Conservation (phyloP, 2,888 invertebrate species). For the Drosophila eohydei region DNA sequence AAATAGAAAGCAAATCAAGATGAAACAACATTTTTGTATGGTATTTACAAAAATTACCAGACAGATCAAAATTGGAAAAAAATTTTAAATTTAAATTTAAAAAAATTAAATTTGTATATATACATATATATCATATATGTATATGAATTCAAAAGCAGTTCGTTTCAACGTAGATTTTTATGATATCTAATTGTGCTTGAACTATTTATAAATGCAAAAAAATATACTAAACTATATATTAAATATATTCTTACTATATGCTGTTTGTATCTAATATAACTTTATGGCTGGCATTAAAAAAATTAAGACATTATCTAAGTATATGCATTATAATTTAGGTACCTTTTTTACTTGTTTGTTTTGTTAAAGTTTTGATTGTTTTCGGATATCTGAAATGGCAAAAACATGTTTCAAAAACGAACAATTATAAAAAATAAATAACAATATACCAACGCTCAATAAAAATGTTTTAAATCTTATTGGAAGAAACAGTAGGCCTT, state of each 20-base stretch:
- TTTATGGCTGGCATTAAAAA: slow-evolving; percentile 25
- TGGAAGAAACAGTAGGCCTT: slow-evolving; percentile 10
- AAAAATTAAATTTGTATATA: slow-evolving; percentile 12
- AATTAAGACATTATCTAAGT: slow-evolving; percentile 72
- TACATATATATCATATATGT: slow-evolving; percentile 10
- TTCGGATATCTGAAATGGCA: not conserved
- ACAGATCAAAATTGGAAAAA: not conserved
- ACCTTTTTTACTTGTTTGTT: slow-evolving; percentile 30
- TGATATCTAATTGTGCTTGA: slow-evolving; percentile 76
- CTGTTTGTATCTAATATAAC: slow-evolving; percentile 38
- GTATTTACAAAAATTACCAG: slow-evolving; percentile 58
- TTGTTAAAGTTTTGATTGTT: slow-evolving; percentile 5
- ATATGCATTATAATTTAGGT: slow-evolving; percentile 40
- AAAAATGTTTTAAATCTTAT: slow-evolving; percentile 7
- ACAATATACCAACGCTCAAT: slow-evolving; percentile 67
- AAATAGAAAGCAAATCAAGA: slow-evolving; percentile 47
- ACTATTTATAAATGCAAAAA: slow-evolving; percentile 31
- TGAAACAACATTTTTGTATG: slow-evolving; percentile 61
- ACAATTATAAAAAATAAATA: slow-evolving; percentile 45
- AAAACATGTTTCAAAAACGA: slow-evolving; percentile 5
- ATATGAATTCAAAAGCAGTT: slow-evolving; percentile 17
- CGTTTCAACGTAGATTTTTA: slow-evolving; percentile 67
- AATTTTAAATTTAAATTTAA: not conserved
- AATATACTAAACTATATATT: slow-evolving; percentile 32
- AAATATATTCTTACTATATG: slow-evolving; percentile 17